A percentile compares a stretch with the other conserved stretches of the same genome.
Conservation (phyloP, 2,797 vertebrate genomes). For the Rachycentron canadum region DNA sequence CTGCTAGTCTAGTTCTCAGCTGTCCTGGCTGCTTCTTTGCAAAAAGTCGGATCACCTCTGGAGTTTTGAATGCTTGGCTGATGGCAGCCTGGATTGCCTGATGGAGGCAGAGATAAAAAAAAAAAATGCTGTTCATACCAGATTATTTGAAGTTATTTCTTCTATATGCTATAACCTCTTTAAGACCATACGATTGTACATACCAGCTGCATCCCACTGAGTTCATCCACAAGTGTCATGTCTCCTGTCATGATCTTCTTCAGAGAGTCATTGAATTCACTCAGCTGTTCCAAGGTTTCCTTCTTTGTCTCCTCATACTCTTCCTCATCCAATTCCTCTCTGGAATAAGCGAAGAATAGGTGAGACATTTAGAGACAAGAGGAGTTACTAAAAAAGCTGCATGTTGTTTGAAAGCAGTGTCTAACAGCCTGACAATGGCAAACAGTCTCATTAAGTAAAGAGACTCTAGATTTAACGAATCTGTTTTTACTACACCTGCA, state of each 20-base stretch:
- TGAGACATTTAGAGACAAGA: not conserved
- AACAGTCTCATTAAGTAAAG: not conserved
- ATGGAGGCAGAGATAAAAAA: conserved; percentile 42
- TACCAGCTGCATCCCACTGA: conserved; percentile 98
- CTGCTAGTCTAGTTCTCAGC: conserved; percentile 92
- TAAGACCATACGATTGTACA: conserved; percentile 31
- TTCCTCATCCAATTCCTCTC: conserved; percentile 94
- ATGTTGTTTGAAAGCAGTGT: not conserved
- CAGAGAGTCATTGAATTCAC: conserved; percentile 95
- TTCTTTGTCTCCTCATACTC: conserved; percentile 98
- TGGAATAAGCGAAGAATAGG: conserved; percentile 61
- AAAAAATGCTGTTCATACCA: not conserved
- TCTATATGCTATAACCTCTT: not conserved
- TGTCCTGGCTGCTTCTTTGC: conserved; percentile 99
- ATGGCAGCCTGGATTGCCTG: conserved; percentile 99
- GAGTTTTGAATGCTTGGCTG: conserved; percentile 98
- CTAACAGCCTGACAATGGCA: not conserved
- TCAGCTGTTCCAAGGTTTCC: conserved; percentile 96
- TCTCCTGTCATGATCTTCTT: conserved; percentile 98
- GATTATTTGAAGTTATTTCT: not conserved
- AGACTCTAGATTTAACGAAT: not conserved
- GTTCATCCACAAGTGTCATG: conserved; percentile 97
- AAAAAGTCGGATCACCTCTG: conserved; percentile 98
- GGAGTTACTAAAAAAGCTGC: not conserved
- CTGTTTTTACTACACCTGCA: conserved; percentile 89